Conservation (phyloP, 1,140 invertebrate genomes). For the Caligus rogercresseyi region DNA sequence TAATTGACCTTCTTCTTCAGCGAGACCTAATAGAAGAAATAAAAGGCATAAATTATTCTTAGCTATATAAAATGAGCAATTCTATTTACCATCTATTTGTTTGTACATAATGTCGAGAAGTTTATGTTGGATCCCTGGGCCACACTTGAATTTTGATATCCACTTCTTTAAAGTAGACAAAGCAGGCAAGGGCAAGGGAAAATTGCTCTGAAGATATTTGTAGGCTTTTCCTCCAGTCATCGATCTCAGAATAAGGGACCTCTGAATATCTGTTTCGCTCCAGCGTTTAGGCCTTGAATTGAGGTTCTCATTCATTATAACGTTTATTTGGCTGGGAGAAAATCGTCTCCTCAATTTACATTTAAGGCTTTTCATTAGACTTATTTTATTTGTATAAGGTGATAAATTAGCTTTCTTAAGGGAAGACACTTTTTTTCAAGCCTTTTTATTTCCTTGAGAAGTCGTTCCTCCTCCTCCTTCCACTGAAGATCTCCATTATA, state of each 20-base stretch:
- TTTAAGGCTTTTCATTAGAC: neutral
- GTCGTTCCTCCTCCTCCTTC: neutral
- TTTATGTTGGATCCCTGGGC: neutral
- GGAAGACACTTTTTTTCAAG: neutral
- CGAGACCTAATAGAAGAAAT: neutral
- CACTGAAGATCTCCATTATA: neutral
- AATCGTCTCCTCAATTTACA: too few species aligned
- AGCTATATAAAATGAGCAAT: neutral
- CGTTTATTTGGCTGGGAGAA: too few species aligned
- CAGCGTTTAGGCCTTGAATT: neutral
- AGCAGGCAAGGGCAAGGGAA: constrained; percentile 14
- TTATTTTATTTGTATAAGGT: neutral
- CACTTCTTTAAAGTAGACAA: constrained; percentile 11
- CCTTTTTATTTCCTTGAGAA: neutral
- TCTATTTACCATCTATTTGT: neutral
- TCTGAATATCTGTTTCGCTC: neutral
- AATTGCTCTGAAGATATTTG: neutral
- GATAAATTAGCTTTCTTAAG: neutral
- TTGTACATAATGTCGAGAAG: neutral
- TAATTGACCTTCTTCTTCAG: neutral
- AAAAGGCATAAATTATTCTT: neutral
- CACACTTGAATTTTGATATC: constrained; percentile 19
- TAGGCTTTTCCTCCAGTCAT: neutral
- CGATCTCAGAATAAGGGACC: neutral
- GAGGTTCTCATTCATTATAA: neutral